Percentiles rank a stretch among this genome's conserved stretches.
phyloP scores from a whole-genome alignment of 1,140 invertebrate genomes.

The Macrostomum lignano region DNA sequence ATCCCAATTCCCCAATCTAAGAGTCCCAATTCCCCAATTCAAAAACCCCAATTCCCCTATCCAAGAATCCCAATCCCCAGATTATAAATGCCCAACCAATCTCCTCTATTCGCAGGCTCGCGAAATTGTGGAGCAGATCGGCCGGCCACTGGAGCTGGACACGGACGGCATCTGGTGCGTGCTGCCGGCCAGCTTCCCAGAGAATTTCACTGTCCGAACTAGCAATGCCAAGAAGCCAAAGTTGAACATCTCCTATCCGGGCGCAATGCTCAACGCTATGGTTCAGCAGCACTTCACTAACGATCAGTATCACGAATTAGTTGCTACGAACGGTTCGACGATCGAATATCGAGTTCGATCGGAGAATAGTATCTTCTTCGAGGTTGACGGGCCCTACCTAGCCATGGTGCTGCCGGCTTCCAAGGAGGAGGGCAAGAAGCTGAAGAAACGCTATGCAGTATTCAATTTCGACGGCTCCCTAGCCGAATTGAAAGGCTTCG shows the following conservation, averaged over 20 bases:
- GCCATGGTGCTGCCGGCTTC: slow-evolving; percentile 92
- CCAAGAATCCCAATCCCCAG: too few relatives aligned
- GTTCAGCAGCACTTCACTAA: slow-evolving; percentile 92
- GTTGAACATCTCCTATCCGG: slow-evolving; percentile 73
- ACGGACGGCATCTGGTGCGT: slow-evolving; percentile 98
- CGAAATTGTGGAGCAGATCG: slow-evolving; percentile 66
- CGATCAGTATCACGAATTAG: slow-evolving; percentile 71
- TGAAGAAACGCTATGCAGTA: slow-evolving; percentile 92
- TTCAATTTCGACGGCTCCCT: slow-evolving; percentile 89
- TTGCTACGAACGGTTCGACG: slow-evolving; percentile 33
- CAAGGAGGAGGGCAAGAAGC: slow-evolving; percentile 87
- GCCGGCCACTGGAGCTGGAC: slow-evolving; percentile 68
- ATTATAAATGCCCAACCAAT: too few relatives aligned
- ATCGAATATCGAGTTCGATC: slow-evolving; percentile 49
- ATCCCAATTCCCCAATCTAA: too few relatives aligned
- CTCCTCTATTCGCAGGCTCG: too few relatives aligned
- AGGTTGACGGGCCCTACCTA: slow-evolving; percentile 80
- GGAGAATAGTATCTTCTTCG: slow-evolving; percentile 97
- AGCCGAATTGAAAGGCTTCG: slow-evolving; percentile 54
- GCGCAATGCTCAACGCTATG: slow-evolving; percentile 82
- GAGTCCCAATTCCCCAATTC: too few relatives aligned
- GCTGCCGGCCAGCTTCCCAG: slow-evolving; percentile 74
- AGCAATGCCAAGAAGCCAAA: slow-evolving; percentile 58
- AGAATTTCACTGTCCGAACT: slow-evolving; percentile 46
- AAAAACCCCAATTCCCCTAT: too few relatives aligned